Conservation (phyloP, 2,113 vertebrate species). For the Lophura nycthemera region DNA sequence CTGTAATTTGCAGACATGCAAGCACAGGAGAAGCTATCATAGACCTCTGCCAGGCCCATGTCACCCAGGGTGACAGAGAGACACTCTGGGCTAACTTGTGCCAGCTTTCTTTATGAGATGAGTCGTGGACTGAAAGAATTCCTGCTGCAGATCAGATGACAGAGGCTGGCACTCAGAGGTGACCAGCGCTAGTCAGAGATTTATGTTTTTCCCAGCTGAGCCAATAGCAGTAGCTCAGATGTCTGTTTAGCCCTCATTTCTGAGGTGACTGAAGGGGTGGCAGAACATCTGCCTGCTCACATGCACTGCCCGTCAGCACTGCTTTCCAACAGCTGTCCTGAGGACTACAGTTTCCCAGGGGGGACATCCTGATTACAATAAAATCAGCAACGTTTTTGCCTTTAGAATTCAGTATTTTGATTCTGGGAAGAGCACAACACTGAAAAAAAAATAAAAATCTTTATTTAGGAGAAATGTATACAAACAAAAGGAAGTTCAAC, state of each 20-base stretch:
- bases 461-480: background rate
- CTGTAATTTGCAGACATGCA: background rate
- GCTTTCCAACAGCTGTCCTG: background rate
- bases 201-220: background rate
- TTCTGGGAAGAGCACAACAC: background rate
- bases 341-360: background rate
- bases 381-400: background rate
- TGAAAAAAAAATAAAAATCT: background rate
- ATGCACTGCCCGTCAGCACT: background rate
- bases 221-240: background rate
- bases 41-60: background rate
- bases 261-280: background rate
- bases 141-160: background rate
- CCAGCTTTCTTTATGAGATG: background rate
- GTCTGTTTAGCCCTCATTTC: background rate
- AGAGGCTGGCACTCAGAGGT: rapidly evolving
- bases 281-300: background rate
- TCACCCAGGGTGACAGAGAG: background rate
- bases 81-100: background rate
- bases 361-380: background rate
- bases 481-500: background rate
- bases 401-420: background rate
- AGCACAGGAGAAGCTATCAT: background rate
- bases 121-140: background rate
- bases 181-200: background rate